Conservation (phyloP, 2,113 vertebrate species). For the Nymphicus hollandicus region DNA sequence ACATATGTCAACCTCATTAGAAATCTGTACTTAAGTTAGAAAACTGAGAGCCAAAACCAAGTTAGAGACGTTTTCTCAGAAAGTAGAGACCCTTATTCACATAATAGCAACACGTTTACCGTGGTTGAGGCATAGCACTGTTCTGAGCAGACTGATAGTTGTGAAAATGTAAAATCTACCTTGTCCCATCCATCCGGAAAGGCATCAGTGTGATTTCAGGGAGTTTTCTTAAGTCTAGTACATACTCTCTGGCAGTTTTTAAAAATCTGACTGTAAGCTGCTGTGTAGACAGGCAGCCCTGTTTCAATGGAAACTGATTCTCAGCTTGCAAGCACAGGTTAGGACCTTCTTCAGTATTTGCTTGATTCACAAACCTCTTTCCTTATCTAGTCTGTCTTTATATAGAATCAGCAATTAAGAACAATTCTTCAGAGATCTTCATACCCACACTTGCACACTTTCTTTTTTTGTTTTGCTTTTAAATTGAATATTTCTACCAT, state of each 20-base stretch:
- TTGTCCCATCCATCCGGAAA: neutral
- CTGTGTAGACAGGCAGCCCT: neutral
- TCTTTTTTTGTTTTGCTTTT: neutral
- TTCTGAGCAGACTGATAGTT: neutral
- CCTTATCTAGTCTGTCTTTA: neutral
- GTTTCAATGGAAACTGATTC: neutral
- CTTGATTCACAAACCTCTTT: neutral
- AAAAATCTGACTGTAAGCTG: neutral
- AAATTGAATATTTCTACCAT: neutral
- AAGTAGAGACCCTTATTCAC: neutral
- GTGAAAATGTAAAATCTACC: neutral
- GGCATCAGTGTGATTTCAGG: neutral
- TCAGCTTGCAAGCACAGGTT: neutral
- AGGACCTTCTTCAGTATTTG: neutral
- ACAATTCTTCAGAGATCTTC: neutral
- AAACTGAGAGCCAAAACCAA: neutral
- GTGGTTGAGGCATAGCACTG: neutral
- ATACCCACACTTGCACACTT: neutral
- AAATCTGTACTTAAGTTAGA: neutral
- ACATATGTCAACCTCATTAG: neutral
- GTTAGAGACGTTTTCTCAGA: neutral
- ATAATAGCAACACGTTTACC: neutral
- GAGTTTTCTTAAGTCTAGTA: neutral
- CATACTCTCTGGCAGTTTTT: neutral
- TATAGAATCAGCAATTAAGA: neutral